Evolutionary conservation across 2,113 vertebrate genomes (phyloP).

Genomic region (Isurus oxyrinchus): DNA sequence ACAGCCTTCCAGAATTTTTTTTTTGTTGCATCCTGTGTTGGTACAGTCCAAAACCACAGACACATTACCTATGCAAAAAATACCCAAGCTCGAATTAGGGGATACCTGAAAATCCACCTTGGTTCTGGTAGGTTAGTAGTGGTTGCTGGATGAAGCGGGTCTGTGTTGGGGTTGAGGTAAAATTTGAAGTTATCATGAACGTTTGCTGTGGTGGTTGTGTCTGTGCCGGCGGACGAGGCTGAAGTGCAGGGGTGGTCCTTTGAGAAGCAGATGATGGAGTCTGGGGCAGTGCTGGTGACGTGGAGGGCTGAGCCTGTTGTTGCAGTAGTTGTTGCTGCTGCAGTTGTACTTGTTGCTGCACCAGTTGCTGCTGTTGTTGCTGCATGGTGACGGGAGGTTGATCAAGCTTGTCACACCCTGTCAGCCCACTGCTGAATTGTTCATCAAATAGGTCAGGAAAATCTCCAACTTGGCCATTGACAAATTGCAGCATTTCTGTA

Average conservation of each 20-base stretch:
- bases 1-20: not conserved
- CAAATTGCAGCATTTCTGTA: conserved; percentile 95
- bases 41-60: not conserved
- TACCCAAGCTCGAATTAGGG: not conserved
- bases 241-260: not conserved
- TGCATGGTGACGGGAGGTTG: conserved; percentile 40
- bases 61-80: not conserved
- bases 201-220: conserved; percentile 69
- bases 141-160: conserved; percentile 89
- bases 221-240: conserved; percentile 48
- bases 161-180: conserved; percentile 68
- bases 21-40: not conserved
- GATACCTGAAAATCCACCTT: conserved; percentile 16
- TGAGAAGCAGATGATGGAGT: conserved; percentile 38
- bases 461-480: conserved; percentile 90
- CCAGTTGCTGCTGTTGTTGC: conserved; percentile 36
- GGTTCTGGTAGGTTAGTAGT: conserved; percentile 78
- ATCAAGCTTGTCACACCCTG: not conserved
- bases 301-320: conserved; percentile 53
- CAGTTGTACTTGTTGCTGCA: conserved; percentile 38
- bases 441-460: conserved; percentile 90
- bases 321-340: conserved; percentile 45
- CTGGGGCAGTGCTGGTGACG: conserved; percentile 28
- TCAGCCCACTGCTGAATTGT: conserved; percentile 55
- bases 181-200: conserved; percentile 76